Base-by-base conservation (phyloP, 2,888 invertebrate species). In the Craniophora ligustri region DNA sequence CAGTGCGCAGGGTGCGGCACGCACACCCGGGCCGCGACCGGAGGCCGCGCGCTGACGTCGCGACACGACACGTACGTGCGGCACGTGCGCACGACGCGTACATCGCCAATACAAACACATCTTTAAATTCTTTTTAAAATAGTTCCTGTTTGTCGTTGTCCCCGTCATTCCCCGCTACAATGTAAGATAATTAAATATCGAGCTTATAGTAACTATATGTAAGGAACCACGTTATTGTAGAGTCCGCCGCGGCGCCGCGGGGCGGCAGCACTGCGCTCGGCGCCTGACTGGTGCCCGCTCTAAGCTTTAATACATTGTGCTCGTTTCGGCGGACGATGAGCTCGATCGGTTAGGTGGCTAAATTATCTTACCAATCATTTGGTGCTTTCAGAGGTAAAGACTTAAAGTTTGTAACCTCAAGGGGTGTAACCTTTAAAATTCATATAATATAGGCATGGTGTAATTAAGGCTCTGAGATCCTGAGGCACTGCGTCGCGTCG, bases 171-270 rank as follows among this genome's bases (percentile, higher is more conserved):
- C 34, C n/a, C 34, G 44, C 34, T 47, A 38, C 18, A 45, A 28
- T 39, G 45, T 66, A 64, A 48, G 26, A 32, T 63, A 62, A 55
- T 51, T 10, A 67, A 59, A 45, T 46, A 61, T 55, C 64, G 73
- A 73, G 75, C 73, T 73, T 73, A 74, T 67, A 50, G 45, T 53
- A 40, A 46, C 31, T n/a, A n/a, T n/a, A n/a, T n/a, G 48, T 66
- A 41, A 47, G 58, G n/a, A n/a, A n/a, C n/a, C n/a, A 36, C 32
- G 42, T 57, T 39, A 31, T 47, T 23, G 18, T 51, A 57, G 41
- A 32, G 31, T n/a, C 18, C 21, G 39, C 21, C 21, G 21, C 23
- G 39, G 28, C 6, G n/a, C 47, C 16, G 8, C 5, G 1, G 23
- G 16, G 18, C 0, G 16, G 19, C 44, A 34, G 45, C 6, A 10